A percentile compares a stretch with the other conserved stretches of the same genome.
Conservation (phyloP, 2,888 invertebrate species). For the Tyria jacobaeae region DNA sequence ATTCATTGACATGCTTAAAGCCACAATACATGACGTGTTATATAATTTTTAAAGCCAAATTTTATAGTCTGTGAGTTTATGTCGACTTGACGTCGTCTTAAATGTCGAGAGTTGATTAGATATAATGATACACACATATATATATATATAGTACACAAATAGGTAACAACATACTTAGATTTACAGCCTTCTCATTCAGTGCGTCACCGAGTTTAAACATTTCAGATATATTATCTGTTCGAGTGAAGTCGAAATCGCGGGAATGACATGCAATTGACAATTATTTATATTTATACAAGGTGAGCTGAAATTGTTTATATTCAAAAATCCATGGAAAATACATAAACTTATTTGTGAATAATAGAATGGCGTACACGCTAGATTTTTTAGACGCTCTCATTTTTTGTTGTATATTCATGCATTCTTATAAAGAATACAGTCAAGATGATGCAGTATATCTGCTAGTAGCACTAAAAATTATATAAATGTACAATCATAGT, state of each 20-base stretch:
- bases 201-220: conserved; percentile 48
- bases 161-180: conserved; percentile 82
- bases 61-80: conserved; percentile 86
- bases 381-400: neutral
- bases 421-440: neutral
- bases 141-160: conserved; percentile 81
- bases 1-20: conserved; percentile 83
- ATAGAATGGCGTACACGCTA: too few relatives aligned
- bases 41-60: conserved; percentile 87
- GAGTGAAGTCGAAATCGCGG: neutral
- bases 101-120: conserved; percentile 80
- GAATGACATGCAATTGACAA: neutral
- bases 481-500: too few relatives aligned
- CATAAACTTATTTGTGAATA: too few relatives aligned
- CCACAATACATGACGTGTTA: conserved; percentile 78
- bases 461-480: too few relatives aligned
- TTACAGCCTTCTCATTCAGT: conserved; percentile 75
- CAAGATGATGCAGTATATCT: neutral
- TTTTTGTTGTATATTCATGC: neutral
- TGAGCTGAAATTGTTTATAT: neutral
- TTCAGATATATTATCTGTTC: too few relatives aligned
- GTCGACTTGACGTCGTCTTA: conserved; percentile 79
- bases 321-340: neutral
- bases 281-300: conserved; percentile 1
- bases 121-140: conserved; percentile 64